These are phyloP conservation scores for Muscicapa striata DNA, from an alignment of 2,797 vertebrate species.

Conservation along the genomic window DNA sequence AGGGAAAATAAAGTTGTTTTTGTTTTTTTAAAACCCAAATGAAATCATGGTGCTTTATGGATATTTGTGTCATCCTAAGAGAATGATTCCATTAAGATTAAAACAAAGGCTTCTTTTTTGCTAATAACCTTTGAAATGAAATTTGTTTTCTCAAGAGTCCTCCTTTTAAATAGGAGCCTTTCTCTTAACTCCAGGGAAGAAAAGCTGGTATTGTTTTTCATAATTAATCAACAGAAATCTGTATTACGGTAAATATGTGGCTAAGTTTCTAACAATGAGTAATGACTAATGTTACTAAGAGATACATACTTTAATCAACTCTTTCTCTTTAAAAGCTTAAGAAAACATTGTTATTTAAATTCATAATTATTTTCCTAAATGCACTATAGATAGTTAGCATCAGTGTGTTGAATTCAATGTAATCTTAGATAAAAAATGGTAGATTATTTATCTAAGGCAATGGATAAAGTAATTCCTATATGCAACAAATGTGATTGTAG, in stretches of 20 bases:
- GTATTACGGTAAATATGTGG: background rate
- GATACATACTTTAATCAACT: background rate
- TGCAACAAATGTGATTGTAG: background rate
- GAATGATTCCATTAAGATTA: slow-evolving; percentile 61
- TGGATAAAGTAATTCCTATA: background rate
- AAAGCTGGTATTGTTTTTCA: slow-evolving; percentile 31
- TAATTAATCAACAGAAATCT: slow-evolving; percentile 33
- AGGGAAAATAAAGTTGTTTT: slow-evolving; percentile 63
- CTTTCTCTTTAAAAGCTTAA: background rate
- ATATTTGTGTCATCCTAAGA: slow-evolving; percentile 64
- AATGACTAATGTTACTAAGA: background rate
- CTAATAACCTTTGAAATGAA: slow-evolving; percentile 62
- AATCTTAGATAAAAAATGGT: background rate
- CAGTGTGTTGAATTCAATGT: background rate
- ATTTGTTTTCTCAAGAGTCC: slow-evolving; percentile 51
- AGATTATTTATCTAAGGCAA: background rate
- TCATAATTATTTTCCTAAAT: background rate
- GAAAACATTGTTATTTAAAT: background rate
- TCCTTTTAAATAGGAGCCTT: slow-evolving; percentile 32
- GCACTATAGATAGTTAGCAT: background rate
- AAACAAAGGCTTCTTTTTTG: slow-evolving; percentile 64
- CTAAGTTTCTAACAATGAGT: background rate
- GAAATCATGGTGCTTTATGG: slow-evolving; percentile 61
- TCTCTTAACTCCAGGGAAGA: slow-evolving; percentile 16
- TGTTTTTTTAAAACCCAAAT: slow-evolving; percentile 47